Base-by-base conservation (phyloP, 2,888 invertebrate species). In the Zygothrica quintamaculata region DNA sequence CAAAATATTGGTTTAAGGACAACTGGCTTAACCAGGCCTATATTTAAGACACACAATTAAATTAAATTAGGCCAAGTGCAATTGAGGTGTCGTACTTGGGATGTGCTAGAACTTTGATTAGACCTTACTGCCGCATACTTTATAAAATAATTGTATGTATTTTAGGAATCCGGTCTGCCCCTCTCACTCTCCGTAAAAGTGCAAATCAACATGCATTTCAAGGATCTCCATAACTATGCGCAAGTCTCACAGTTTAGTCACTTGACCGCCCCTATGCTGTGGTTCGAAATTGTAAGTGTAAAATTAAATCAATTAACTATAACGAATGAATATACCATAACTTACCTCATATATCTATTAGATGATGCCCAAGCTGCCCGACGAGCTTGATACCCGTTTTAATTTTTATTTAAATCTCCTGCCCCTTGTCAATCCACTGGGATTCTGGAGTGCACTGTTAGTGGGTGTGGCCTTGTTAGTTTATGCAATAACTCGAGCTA, bases 271-370 rank as follows among this genome's bases (percentile, higher is more conserved):
- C 97, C 97, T 0, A 92, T 97, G 88, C 91, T 97, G 2, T 97
- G 97, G 97, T 96, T 96, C 73, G 97, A 97, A 93, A 96, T 96
- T 88, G 97, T 97, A 93, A 95, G 96, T 94, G n/a, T n/a, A n/a
- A 87, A 3, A 46, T 7, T 12, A 5, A 9, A 12, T 13, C 15
- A 12, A 7, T n/a, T 62, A 12, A 7, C 12, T 1, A 11, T 13
- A 33, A 18, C 43, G 13, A 31, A 1, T 8, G 18, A 6, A 7
- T 26, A 15, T 34, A 34, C 11, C 39, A 47, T 12, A 5, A 46
- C n/a, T 4, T 33, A 26, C 5, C 11, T 34, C 48, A 46, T 11
- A 3, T 55, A 43, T 18, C 47, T 39, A 25, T 91, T 93, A 96
- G 96, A 93, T 94, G 84, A 93, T 96, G 94, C 92, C 93, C 78